A percentile compares a stretch with the other conserved stretches of the same genome.
Evolutionary conservation across 2,888 invertebrate species (phyloP).

Genomic region (Drosophila hamatofila): DNA sequence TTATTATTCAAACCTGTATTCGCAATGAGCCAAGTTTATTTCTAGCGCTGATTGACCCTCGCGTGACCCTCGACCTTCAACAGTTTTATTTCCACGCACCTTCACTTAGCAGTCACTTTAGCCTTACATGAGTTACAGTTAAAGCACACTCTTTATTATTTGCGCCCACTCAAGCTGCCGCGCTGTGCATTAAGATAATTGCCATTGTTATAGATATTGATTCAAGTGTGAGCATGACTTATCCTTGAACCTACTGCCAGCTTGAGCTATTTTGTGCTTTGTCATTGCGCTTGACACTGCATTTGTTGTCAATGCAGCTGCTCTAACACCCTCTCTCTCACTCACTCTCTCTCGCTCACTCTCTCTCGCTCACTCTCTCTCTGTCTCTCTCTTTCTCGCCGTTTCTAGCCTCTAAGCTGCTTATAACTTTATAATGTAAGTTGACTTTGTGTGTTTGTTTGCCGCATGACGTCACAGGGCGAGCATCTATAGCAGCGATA

Average conservation of each 20-base stretch:
- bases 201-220: constrained; percentile 19
- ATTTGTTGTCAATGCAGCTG: constrained; percentile 18
- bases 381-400: neutral
- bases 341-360: neutral
- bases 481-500: constrained; percentile 47
- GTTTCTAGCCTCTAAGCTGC: constrained; percentile 18
- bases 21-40: neutral
- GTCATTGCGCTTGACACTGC: constrained; percentile 29
- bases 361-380: neutral
- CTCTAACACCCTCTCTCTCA: neutral
- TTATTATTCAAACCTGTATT: neutral
- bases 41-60: neutral
- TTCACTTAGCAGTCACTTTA: too few relatives aligned
- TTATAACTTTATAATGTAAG: constrained; percentile 54
- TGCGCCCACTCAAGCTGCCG: neutral
- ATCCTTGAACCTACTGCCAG: constrained; percentile 13
- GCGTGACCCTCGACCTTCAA: neutral
- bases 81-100: neutral
- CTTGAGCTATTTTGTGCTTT: constrained; percentile 11
- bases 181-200: constrained; percentile 32
- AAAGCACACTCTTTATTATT: neutral
- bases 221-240: constrained; percentile 2
- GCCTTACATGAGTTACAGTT: neutral
- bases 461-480: constrained; percentile 44
- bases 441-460: constrained; percentile 56